Evolutionary conservation across 2,888 invertebrate species (phyloP), one percentile per base, ranked within the genome.

Genomic region (Mimas tiliae): DNA sequence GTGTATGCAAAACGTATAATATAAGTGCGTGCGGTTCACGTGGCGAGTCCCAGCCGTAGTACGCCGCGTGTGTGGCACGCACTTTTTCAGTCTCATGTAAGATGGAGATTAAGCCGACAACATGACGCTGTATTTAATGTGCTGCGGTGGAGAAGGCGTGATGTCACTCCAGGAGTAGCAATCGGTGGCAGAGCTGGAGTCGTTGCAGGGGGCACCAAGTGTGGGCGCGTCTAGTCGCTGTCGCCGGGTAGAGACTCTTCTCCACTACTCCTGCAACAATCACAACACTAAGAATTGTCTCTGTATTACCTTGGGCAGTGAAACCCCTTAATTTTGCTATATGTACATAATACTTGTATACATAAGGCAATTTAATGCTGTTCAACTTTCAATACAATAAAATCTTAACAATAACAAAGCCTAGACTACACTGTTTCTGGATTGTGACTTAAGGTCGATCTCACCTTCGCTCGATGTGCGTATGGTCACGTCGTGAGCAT

Each of bases 401-500:
- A 27, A 27, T 3, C 27, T 27, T 27, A 4, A 27, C 27, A 27
- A 27, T n/a, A 27, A 3, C 27, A n/a, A n/a, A n/a, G n/a, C n/a
- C n/a, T n/a, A n/a, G n/a, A 27, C 27, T 27, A 27, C 27, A 27
- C 27, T 27, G 27, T 4, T 27, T 27, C 27, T 27, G 27, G 1
- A 27, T 27, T 4, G 27, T 27, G 27, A 27, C 27, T 27, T 27
- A 27, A 27, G 4, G 27, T 27, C 27, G 27, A 27, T 27, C 27
- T 27, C 27, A 27, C 66, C 66, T 52, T 16, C 48, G 47, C 4
- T 33, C 50, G 62, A 16, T 12, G 19, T 27, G 52, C 27, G 21
- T 12, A 12, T 48, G 63, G 19, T 33, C 55, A 27, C 45, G 55
- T n/a, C 33, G 42, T 1, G 62, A 27, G 69, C 86, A 87, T 63